Evolutionary conservation across 1,140 invertebrate genomes (phyloP), one percentile per base, ranked within the genome.

Genomic region (Procambarus virginalis): DNA sequence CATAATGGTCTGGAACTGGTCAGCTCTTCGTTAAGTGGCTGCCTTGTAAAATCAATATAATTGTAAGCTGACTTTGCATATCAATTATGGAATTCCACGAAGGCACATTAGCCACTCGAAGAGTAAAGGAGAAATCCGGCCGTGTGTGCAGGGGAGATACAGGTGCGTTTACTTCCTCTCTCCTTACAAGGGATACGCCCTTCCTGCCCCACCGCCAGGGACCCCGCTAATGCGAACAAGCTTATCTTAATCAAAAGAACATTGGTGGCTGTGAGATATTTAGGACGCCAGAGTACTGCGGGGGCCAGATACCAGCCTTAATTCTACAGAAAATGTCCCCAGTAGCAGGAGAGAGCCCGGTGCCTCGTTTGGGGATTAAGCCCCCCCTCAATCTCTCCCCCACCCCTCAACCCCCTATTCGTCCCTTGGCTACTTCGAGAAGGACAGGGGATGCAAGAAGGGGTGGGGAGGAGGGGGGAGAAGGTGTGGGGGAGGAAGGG

Each of bases 31-130:
- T 89, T 89, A 89, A 89, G 88, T 89, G 88, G 88, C 81, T 84
- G 80, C 82, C 73, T 89, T 84, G 88, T 89, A 89, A 89, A 89
- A 89, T 89, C 88, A 89, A 84, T 89, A 84, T 89, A 89, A 89
- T 89, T 89, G 88, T 89, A 89, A 89, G 88, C 88, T 89, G 88
- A 89, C 88, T 89, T 89, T 89, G 88, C 88, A 89, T 89, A 89
- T 84, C 81, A 89, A 89, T 89, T 89, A 89, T 89, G 86, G 86
- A 82, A 89, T 89, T 89, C 86, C 55, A 48, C 78, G 82, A 84
- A 75, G 88, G 75, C 48, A 83, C 88, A 88, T 88, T 82, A 88
- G 77, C 77, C 80, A 70, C 75, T 75, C 78, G 46, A 45, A 68
- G 58, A 84, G 22, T 49, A 51, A 46, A 58, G 20, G 48, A 46